Base-by-base conservation (phyloP, 2,113 vertebrate genomes). In the Physeter macrocephalus region DNA sequence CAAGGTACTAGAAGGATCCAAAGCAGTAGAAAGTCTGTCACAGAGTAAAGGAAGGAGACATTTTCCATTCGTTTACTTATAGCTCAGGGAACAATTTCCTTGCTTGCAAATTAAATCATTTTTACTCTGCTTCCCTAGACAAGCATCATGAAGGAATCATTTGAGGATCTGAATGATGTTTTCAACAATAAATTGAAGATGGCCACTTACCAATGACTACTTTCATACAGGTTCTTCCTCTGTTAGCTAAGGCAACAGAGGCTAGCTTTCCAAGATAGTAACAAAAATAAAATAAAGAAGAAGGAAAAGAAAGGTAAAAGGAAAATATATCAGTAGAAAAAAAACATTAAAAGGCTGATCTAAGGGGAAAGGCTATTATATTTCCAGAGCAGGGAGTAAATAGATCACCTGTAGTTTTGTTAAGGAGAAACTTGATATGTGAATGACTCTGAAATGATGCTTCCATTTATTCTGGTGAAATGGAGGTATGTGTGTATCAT, bases 321-420 rank as follows among this genome's bases (percentile, higher is more conserved):
- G 72, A 97, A 95, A 88, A 92, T 95, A 61, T 93, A 83, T 97
- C 88, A 97, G 6, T 97, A 98, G 94, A 90, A 92, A 90, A 90
- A 85, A 41, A 6, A 13, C 7, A 6, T 9, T 84, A 41, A 86
- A 75, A 15, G 25, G 78, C 52, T 85, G 10, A 67, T 72, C 10
- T 72, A 91, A 80, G 23, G 18, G 2, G 4, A 92, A 77, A 80
- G 3, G 29, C 20, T 72, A 4, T 52, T 9, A 39, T n/a, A 52
- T 54, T 82, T 84, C 31, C 27, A 54, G 83, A 69, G 31, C 14
- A 90, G 5, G 20, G 94, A 96, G 34, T 29, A 80, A 90, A 17
- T 31, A 31, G 20, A 71, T 75, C 6, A 74, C 8, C 9, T 57
- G 0, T 43, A n/a, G 2, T 12, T 80, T 94, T 17, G 29, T 36